phyloP scores from a whole-genome alignment of 2,888 invertebrate genomes.

The Colostygia pectinataria region DNA sequence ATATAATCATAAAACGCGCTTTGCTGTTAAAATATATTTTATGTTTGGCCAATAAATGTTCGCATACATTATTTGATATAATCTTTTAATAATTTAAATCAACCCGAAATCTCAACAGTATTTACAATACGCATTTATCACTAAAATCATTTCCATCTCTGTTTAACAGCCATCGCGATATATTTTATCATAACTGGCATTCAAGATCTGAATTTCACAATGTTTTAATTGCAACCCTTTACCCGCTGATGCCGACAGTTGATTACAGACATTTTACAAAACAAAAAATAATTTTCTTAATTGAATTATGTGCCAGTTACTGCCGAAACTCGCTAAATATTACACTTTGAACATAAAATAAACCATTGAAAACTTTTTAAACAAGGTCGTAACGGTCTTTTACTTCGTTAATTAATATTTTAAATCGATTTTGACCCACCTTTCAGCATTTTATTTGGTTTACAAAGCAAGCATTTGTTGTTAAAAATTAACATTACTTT shows the following conservation, averaged over 20 bases:
- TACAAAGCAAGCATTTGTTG: background rate
- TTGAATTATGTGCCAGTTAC: slow-evolving; percentile 50
- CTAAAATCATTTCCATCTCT: slow-evolving; percentile 33
- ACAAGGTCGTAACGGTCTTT: no score
- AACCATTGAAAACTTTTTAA: slow-evolving; percentile 10
- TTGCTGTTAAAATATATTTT: no score
- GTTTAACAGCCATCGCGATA: slow-evolving; percentile 37
- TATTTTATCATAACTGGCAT: slow-evolving; percentile 34
- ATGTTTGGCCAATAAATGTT: no score
- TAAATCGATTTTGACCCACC: slow-evolving; percentile 11
- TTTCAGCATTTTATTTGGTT: background rate
- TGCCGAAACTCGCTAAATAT: slow-evolving; percentile 43
- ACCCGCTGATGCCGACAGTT: slow-evolving; percentile 47
- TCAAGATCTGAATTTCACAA: slow-evolving; percentile 51
- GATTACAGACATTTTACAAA: slow-evolving; percentile 40
- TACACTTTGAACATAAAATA: slow-evolving; percentile 28
- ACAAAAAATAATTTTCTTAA: slow-evolving; percentile 39
- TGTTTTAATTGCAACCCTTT: slow-evolving; percentile 54
- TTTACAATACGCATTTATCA: slow-evolving; percentile 17
- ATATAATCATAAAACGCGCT: no score
- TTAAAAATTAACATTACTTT: no score
- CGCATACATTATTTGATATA: background rate
- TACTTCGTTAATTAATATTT: slow-evolving; percentile 14
- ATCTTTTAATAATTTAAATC: slow-evolving; percentile 2
- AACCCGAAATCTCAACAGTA: slow-evolving; percentile 7